phyloP scores from a whole-genome alignment of 2,888 invertebrate genomes.

The Achlya flavicornis region DNA sequence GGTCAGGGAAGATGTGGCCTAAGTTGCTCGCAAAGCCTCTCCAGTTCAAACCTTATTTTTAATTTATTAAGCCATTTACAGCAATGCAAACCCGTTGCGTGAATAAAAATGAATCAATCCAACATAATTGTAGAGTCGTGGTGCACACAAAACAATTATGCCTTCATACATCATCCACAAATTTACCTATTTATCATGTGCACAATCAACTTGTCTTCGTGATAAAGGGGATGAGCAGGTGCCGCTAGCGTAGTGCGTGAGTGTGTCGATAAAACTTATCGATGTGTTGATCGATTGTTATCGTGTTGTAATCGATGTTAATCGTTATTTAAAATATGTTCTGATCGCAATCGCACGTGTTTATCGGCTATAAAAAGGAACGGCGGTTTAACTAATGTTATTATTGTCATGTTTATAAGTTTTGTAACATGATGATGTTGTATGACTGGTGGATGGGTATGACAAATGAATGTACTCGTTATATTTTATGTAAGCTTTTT shows the following conservation, averaged over 20 bases:
- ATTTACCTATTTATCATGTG: conserved; percentile 36
- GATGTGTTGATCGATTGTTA: conserved; percentile 16
- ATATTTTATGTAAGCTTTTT: neutral
- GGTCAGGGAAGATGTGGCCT: no score
- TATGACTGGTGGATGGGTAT: neutral
- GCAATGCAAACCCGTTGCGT: no score
- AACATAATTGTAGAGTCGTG: conserved; percentile 43
- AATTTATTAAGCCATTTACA: no score
- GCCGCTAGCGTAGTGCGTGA: conserved; percentile 22
- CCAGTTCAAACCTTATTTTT: no score
- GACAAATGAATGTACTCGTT: conserved; percentile 5
- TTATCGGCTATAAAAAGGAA: conserved; percentile 11
- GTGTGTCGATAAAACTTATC: conserved; percentile 22
- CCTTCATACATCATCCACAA: conserved; percentile 36
- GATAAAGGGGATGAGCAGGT: conserved; percentile 22
- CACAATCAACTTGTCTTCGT: conserved; percentile 22
- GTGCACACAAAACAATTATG: conserved; percentile 49
- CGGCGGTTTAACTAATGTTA: conserved; percentile 7
- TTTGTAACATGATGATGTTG: conserved; percentile 11
- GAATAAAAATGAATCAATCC: conserved; percentile 55
- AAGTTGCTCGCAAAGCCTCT: no score
- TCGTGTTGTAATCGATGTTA: conserved; percentile 15
- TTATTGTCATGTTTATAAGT: conserved; percentile 9
- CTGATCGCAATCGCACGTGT: conserved; percentile 13
- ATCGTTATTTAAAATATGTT: conserved; percentile 21